Conservation (phyloP, 2,113 vertebrate genomes). For the Garra rufa region DNA sequence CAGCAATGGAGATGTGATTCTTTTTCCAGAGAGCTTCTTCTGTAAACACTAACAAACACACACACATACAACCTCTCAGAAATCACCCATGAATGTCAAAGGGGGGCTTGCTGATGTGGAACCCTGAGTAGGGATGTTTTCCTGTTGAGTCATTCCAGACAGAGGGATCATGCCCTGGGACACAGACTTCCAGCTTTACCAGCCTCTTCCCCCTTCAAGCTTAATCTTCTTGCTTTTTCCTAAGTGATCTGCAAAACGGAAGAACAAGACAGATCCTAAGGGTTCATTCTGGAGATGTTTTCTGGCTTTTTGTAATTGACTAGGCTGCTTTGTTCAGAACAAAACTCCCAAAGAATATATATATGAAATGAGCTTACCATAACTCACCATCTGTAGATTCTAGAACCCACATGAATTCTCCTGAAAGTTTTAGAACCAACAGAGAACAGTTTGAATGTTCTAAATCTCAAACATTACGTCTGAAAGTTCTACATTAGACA, state of each 20-base stretch:
- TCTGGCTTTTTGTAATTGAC: not conserved
- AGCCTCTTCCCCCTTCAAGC: constrained; percentile 27
- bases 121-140: constrained; percentile 50
- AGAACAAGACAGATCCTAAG: not conserved
- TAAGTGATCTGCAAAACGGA: not conserved
- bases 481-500: not conserved
- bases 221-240: not conserved
- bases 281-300: not conserved
- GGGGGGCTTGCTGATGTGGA: constrained; percentile 16
- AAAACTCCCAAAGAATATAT: not conserved
- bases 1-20: constrained; percentile 29
- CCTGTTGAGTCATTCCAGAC: constrained; percentile 60
- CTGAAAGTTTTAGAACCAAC: not conserved
- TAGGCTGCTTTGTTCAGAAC: not conserved
- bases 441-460: not conserved
- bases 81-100: constrained; percentile 28
- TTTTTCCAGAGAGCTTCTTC: constrained; percentile 43
- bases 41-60: constrained; percentile 38
- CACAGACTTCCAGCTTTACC: constrained; percentile 58
- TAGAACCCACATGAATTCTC: not conserved
- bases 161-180: constrained; percentile 44
- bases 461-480: not conserved
- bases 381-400: not conserved
- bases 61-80: constrained; percentile 35
- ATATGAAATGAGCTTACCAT: too few species aligned